Evolutionary conservation across 2,797 vertebrate species (phyloP).

Genomic region (Trichosurus vulpecula): DNA sequence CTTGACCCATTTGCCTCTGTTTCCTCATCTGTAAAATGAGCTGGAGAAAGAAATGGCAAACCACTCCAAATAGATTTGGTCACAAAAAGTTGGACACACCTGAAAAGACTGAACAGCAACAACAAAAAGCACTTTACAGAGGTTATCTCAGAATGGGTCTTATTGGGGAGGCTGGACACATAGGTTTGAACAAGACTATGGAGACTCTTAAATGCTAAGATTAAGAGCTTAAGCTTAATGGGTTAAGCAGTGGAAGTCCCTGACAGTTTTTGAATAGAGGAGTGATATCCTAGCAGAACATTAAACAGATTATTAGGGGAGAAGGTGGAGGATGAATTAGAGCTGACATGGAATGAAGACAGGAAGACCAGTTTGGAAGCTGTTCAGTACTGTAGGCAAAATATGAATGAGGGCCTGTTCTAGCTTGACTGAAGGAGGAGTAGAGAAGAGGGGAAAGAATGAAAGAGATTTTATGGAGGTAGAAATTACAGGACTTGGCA

Average conservation of each 20-base stretch:
- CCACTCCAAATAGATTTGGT: background rate
- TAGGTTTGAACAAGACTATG: background rate
- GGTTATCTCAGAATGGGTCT: background rate
- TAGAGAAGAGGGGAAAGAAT: background rate
- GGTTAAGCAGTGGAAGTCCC: background rate
- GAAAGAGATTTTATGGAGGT: background rate
- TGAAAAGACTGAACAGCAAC: background rate
- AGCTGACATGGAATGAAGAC: background rate
- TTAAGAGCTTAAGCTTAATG: background rate
- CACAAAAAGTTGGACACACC: background rate
- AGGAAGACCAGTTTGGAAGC: background rate
- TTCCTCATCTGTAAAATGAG: background rate
- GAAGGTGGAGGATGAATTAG: background rate
- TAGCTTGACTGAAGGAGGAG: background rate
- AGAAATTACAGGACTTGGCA: background rate
- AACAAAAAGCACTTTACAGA: background rate
- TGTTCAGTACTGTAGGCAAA: background rate
- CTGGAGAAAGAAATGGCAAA: background rate
- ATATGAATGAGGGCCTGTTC: background rate
- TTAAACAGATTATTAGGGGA: background rate
- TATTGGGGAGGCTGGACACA: background rate
- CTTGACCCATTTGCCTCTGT: background rate
- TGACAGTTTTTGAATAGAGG: background rate
- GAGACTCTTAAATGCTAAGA: background rate
- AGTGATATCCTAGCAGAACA: background rate